Conservation (phyloP, 2,113 vertebrate species). For the Neoarius graeffei region DNA sequence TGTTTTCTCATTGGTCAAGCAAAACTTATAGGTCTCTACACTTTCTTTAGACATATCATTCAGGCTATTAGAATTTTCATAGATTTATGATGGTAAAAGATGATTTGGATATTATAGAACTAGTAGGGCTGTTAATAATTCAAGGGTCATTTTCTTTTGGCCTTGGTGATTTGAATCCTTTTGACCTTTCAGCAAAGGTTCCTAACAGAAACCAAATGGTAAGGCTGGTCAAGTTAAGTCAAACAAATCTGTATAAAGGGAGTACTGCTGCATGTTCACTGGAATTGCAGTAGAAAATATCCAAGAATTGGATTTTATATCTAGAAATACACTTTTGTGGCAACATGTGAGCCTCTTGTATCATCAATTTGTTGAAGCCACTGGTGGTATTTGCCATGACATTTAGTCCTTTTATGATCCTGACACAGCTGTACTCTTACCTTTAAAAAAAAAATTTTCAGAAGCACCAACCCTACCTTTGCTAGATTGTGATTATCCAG, state of each 20-base stretch:
- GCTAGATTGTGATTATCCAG: too few species aligned
- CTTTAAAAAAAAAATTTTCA: not conserved
- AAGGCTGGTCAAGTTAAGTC: not conserved
- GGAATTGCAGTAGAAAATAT: not conserved
- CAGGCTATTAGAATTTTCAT: not conserved
- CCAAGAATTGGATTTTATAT: not conserved
- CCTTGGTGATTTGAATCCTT: slow-evolving; percentile 28
- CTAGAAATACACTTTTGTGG: not conserved
- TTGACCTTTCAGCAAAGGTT: slow-evolving; percentile 35
- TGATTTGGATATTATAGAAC: not conserved
- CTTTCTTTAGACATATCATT: not conserved
- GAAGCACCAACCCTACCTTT: not conserved
- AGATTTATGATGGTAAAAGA: not conserved
- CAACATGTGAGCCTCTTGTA: not conserved
- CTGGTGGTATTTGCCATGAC: not conserved
- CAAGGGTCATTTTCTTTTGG: slow-evolving; percentile 20
- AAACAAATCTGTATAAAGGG: slow-evolving; percentile 8
- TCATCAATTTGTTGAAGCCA: not conserved
- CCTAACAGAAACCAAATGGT: slow-evolving; percentile 28
- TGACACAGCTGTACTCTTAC: not conserved
- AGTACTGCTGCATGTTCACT: not conserved
- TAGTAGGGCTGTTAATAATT: slow-evolving; percentile 23
- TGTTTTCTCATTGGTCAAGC: not conserved
- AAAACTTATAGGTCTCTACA: not conserved
- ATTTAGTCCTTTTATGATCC: not conserved